phyloP scores from a whole-genome alignment of 2,888 invertebrate genomes.

The Oasisia sp. region DNA sequence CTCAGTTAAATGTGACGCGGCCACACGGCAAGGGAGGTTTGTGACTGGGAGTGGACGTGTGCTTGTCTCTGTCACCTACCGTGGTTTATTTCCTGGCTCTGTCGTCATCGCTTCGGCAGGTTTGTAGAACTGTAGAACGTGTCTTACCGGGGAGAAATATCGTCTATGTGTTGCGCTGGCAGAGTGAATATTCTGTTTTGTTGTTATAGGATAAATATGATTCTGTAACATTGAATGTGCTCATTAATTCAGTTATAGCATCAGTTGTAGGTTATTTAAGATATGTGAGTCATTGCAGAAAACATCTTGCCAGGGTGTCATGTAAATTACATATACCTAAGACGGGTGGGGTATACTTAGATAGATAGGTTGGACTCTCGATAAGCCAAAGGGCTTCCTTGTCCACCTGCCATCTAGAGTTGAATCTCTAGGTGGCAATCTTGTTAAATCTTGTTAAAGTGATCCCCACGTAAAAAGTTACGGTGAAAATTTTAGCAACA shows the following conservation, averaged over 20 bases:
- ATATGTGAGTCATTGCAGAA: background rate
- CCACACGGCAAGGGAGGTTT: background rate
- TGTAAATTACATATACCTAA: too few species aligned
- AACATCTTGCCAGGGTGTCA: background rate
- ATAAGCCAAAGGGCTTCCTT: too few species aligned
- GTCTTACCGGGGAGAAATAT: background rate
- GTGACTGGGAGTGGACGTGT: background rate
- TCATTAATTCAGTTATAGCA: background rate
- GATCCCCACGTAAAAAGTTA: too few species aligned
- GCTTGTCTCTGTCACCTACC: background rate
- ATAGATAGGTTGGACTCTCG: too few species aligned
- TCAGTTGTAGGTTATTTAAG: background rate
- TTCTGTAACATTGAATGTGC: background rate
- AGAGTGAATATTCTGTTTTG: background rate
- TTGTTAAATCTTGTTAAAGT: too few species aligned
- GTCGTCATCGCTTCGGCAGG: background rate
- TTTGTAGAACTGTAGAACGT: background rate
- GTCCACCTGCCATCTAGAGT: too few species aligned
- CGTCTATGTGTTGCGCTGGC: background rate
- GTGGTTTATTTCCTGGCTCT: background rate
- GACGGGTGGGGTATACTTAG: too few species aligned
- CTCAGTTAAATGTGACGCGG: background rate
- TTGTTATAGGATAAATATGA: background rate
- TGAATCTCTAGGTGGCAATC: too few species aligned
- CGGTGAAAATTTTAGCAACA: background rate